Evolutionary conservation across 2,888 invertebrate species (phyloP).

Genomic region (Endomychus coccineus): DNA sequence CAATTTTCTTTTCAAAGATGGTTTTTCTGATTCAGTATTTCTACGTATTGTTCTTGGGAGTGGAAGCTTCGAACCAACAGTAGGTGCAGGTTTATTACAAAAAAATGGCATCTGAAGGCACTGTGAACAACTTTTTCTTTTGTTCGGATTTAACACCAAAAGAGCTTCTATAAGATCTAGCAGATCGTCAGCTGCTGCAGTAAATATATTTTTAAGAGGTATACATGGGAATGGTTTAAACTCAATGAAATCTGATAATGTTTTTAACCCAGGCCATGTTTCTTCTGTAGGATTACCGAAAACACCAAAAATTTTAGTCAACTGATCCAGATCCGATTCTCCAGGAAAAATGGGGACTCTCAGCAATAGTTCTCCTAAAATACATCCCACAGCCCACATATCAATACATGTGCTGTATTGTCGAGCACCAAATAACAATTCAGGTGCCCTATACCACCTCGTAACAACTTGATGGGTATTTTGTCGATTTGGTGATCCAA

Average conservation of each 20-base stretch:
- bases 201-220: constrained; percentile 86
- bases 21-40: constrained; percentile 48
- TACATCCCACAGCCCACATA: constrained; percentile 99
- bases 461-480: constrained; percentile 99
- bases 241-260: constrained; percentile 84
- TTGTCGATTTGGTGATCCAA: constrained; percentile 90
- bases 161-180: constrained; percentile 71
- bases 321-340: constrained; percentile 93
- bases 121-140: constrained; percentile 73
- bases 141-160: constrained; percentile 74
- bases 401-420: constrained; percentile 95
- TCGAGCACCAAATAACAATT: constrained; percentile 89
- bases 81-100: constrained; percentile 82
- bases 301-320: constrained; percentile 90
- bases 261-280: constrained; percentile 80
- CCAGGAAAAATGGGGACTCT: constrained; percentile 91
- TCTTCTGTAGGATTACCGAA: constrained; percentile 90
- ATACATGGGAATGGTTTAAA: constrained; percentile 82
- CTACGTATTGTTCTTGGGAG: constrained; percentile 60
- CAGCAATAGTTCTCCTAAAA: constrained; percentile 88
- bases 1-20: constrained; percentile 69
- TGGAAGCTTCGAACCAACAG: constrained; percentile 76
- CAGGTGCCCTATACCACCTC: constrained; percentile 88
- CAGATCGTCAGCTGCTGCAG: constrained; percentile 89
- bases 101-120: constrained; percentile 88